phyloP scores from a whole-genome alignment of 2,113 vertebrate genomes.

The Axis porcinus region DNA sequence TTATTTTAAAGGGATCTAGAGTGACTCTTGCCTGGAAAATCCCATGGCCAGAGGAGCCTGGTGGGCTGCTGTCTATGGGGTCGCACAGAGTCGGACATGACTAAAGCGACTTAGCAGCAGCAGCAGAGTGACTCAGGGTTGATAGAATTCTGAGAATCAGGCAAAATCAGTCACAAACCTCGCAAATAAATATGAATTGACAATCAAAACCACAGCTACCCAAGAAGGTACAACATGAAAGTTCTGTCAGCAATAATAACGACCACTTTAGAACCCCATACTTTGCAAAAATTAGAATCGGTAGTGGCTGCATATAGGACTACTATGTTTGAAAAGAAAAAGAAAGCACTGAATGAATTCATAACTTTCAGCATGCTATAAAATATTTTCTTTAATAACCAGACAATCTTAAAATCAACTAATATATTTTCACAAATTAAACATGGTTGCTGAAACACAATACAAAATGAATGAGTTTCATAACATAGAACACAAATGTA shows the following conservation, averaged over 20 bases:
- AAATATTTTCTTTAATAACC: neutral
- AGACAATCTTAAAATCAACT: neutral
- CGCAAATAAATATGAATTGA: neutral
- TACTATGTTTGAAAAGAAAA: neutral
- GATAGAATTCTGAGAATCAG: neutral
- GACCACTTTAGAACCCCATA: neutral
- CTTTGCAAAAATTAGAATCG: neutral
- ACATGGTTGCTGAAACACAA: neutral
- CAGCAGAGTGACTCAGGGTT: neutral
- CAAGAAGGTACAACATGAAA: neutral
- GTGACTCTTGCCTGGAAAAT: neutral
- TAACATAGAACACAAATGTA: neutral
- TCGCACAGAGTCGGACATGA: too few relatives aligned
- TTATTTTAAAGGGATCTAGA: neutral
- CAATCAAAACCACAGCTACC: neutral
- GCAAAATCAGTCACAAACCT: neutral
- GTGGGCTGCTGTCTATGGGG: too few relatives aligned
- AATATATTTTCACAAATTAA: neutral
- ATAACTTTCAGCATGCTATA: neutral
- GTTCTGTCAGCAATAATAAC: neutral
- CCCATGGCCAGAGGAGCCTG: too few relatives aligned
- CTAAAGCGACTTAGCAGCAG: too few relatives aligned
- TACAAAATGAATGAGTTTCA: neutral
- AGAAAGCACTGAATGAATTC: neutral
- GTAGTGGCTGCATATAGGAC: neutral